These are phyloP conservation scores for Craseonycteris thonglongyai DNA, from an alignment of 2,113 vertebrate species.

Conservation along the genomic window DNA sequence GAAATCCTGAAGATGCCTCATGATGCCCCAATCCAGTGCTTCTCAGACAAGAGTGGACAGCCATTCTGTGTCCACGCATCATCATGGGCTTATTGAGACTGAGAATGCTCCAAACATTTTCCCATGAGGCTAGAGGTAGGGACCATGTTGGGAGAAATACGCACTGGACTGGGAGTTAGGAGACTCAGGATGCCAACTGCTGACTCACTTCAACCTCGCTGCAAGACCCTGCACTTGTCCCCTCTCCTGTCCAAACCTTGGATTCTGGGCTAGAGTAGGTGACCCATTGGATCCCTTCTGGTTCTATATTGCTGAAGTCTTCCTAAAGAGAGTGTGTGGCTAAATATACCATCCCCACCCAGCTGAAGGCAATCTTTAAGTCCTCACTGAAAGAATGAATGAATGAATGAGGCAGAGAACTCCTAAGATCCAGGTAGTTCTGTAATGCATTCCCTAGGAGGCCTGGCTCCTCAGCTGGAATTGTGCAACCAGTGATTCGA, in stretches of 20 bases:
- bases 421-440: neutral
- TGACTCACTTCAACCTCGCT: neutral
- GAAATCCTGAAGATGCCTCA: neutral
- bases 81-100: accelerated
- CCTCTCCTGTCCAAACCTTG: neutral
- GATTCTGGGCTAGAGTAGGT: neutral
- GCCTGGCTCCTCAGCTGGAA: neutral
- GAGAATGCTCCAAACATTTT: neutral
- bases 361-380: neutral
- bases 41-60: neutral
- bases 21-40: neutral
- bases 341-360: neutral
- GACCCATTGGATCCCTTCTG: neutral
- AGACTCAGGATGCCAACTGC: neutral
- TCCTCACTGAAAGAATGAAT: neutral
- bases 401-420: neutral
- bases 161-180: neutral
- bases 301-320: neutral
- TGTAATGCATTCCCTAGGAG: neutral
- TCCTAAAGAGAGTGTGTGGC: neutral
- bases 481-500: neutral
- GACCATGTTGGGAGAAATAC: accelerated
- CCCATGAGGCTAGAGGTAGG: neutral
- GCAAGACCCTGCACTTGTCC: accelerated
- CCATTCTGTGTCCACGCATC: accelerated